Evolutionary conservation across 1,140 invertebrate species (phyloP).

Genomic region (Leptopilina boulardi): DNA sequence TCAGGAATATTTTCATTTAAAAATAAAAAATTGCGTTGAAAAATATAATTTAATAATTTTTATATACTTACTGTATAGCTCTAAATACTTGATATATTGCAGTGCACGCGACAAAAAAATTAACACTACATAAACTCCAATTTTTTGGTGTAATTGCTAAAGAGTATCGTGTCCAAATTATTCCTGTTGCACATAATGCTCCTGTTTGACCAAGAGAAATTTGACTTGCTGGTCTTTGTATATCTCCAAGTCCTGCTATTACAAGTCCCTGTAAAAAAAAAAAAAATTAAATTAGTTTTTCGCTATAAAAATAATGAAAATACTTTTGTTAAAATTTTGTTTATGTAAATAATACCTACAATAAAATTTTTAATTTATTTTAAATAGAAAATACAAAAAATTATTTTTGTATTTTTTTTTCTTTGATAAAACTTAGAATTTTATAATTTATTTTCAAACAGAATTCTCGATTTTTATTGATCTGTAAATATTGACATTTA

Average conservation of each 20-base stretch:
- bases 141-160: slow-evolving; percentile 97
- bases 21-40: not conserved
- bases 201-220: slow-evolving; percentile 91
- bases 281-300: slow-evolving; percentile 44
- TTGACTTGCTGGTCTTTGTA: slow-evolving; percentile 91
- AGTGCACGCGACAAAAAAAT: slow-evolving; percentile 92
- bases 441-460: not conserved
- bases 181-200: slow-evolving; percentile 85
- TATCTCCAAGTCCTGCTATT: slow-evolving; percentile 94
- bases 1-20: not conserved
- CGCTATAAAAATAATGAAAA: too few relatives aligned
- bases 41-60: not conserved
- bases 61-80: slow-evolving; percentile 77
- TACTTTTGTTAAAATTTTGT: too few relatives aligned
- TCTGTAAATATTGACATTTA: not conserved
- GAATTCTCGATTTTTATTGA: not conserved
- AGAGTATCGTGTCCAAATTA: slow-evolving; percentile 92
- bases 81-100: slow-evolving; percentile 88
- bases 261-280: slow-evolving; percentile 88
- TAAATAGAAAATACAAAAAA: not conserved
- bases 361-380: not conserved
- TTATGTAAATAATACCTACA: slow-evolving; percentile 33
- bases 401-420: not conserved
- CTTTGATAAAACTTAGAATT: not conserved
- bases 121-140: slow-evolving; percentile 94